A percentile compares a stretch with the other conserved stretches of the same genome.
phyloP scores from a whole-genome alignment of 2,113 vertebrate genomes.

The Papio anubis region DNA sequence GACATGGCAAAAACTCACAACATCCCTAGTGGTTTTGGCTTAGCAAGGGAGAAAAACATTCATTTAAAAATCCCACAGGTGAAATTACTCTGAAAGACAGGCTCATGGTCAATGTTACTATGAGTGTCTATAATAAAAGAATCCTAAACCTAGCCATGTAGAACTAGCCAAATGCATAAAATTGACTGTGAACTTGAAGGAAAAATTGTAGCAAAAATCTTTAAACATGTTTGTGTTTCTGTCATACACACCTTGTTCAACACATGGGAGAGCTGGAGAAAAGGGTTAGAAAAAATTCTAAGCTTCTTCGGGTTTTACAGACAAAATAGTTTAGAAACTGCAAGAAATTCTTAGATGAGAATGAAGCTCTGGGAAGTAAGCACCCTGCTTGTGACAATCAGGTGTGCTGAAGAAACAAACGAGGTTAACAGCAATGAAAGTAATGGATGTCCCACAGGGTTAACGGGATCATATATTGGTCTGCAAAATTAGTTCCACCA shows the following conservation, averaged over 20 bases:
- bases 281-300: background rate
- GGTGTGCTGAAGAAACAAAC: background rate
- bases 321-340: constrained; percentile 28
- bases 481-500: constrained; percentile 32
- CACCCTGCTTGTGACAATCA: constrained; percentile 11
- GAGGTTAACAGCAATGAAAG: constrained; percentile 40
- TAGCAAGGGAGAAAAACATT: background rate
- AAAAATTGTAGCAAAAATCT: background rate
- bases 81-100: background rate
- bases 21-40: background rate
- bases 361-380: background rate
- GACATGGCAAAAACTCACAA: background rate
- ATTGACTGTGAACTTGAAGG: background rate
- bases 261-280: background rate
- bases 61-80: background rate
- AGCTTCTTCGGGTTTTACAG: background rate
- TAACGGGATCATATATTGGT: background rate
- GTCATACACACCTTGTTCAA: background rate
- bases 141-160: background rate
- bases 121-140: background rate
- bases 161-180: background rate
- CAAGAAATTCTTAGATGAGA: constrained; percentile 5
- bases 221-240: constrained; percentile 22
- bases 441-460: background rate
- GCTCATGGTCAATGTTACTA: background rate